Percentiles rank a stretch among this genome's conserved stretches.
Evolutionary conservation across 2,888 invertebrate genomes (phyloP).

Genomic region (Parnassius orleans): DNA sequence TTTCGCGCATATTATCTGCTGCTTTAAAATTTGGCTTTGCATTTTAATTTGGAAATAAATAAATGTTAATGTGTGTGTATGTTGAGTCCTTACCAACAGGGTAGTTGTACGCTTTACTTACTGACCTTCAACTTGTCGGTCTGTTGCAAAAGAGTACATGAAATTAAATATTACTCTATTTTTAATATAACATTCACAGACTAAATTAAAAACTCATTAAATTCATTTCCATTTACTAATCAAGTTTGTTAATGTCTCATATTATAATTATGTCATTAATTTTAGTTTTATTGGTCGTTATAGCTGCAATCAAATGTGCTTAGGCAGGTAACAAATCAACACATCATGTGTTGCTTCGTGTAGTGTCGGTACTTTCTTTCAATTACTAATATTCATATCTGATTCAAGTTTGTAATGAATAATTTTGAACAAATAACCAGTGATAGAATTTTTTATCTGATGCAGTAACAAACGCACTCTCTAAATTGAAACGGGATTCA

Average conservation of each 20-base stretch:
- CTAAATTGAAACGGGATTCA: background rate
- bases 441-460: background rate
- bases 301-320: background rate
- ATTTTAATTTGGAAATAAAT: too few relatives aligned
- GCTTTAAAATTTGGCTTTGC: too few relatives aligned
- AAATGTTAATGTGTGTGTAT: too few relatives aligned
- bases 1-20: too few relatives aligned
- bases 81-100: background rate
- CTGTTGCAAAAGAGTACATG: background rate
- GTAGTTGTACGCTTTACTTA: background rate
- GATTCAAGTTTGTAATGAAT: too few relatives aligned
- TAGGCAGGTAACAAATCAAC: background rate
- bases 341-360: background rate
- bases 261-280: background rate
- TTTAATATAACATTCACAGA: background rate
- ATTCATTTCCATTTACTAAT: background rate
- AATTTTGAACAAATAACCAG: background rate
- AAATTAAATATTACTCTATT: background rate
- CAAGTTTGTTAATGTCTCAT: background rate
- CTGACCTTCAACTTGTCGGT: too few relatives aligned
- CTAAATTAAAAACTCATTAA: background rate
- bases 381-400: too few relatives aligned
- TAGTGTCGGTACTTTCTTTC: too few relatives aligned
- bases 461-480: background rate
- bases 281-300: background rate